Percentiles rank a stretch among this genome's conserved stretches.
Conservation (phyloP, 2,797 vertebrate species). For the Phyllotis vaccarum region DNA sequence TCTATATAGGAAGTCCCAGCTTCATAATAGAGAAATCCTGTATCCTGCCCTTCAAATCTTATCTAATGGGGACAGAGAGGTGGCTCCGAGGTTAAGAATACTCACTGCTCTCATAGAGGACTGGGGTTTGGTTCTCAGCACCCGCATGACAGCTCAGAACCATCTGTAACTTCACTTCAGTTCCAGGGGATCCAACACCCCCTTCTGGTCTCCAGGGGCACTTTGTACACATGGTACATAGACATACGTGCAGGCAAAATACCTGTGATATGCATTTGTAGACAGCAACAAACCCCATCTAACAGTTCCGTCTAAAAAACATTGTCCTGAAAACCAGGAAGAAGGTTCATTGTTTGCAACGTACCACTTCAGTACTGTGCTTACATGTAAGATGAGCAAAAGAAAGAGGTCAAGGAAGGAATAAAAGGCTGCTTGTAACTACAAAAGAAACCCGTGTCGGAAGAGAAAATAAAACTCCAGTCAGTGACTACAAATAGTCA, state of each 20-base stretch:
- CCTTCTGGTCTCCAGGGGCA: neutral
- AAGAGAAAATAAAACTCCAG: neutral
- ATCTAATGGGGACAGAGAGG: neutral
- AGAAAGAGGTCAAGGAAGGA: neutral
- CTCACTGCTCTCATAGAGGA: neutral
- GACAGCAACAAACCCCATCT: neutral
- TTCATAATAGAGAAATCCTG: neutral
- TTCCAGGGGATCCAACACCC: neutral
- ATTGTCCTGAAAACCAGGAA: conserved; percentile 1
- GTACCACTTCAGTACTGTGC: neutral
- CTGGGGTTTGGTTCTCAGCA: neutral
- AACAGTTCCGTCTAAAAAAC: neutral
- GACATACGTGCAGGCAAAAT: neutral
- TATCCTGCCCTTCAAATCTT: neutral
- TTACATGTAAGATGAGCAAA: neutral
- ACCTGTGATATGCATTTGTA: neutral
- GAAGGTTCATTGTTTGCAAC: neutral
- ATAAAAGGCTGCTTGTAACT: neutral
- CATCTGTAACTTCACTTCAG: neutral
- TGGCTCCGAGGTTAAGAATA: neutral
- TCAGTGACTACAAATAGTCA: neutral
- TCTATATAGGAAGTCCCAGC: neutral
- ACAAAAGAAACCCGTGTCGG: neutral
- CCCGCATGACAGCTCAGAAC: neutral
- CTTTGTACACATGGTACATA: neutral